These are phyloP conservation scores for Petrocephalus microphthalmus DNA, from an alignment of 2,113 vertebrate species.

Conservation along the genomic window DNA sequence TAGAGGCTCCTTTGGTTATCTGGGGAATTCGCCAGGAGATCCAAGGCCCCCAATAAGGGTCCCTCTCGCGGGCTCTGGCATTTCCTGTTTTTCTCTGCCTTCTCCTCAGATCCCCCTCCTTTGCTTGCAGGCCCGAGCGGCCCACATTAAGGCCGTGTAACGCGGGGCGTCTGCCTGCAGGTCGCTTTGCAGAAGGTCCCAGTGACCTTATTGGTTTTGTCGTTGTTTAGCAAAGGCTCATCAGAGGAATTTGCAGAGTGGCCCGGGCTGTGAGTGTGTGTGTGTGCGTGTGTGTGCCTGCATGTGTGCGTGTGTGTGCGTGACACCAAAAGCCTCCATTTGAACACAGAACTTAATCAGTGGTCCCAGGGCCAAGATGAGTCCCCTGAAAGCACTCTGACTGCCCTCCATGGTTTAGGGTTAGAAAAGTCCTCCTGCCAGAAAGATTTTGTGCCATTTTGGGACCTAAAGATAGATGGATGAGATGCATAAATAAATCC, in stretches of 20 bases:
- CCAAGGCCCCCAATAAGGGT: background rate
- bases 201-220: conserved; percentile 6
- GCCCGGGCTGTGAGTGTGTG: too few relatives aligned
- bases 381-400: background rate
- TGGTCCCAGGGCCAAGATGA: too few relatives aligned
- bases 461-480: background rate
- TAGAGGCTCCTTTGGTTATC: background rate
- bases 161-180: background rate
- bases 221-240: conserved; percentile 4
- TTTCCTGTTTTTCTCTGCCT: background rate
- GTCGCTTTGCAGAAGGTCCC: conserved; percentile 18
- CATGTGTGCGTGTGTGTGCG: background rate
- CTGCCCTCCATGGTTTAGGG: background rate
- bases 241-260: background rate
- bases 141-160: background rate
- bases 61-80: background rate
- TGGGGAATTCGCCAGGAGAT: background rate
- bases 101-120: background rate
- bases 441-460: background rate
- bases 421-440: background rate
- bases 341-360: background rate
- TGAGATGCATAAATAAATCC: background rate
- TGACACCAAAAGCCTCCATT: background rate
- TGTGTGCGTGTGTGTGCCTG: background rate
- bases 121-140: too few relatives aligned